Percentiles rank a stretch among this genome's conserved stretches.
Conservation (phyloP, 2,113 vertebrate genomes). For the Lophotis ruficrista region DNA sequence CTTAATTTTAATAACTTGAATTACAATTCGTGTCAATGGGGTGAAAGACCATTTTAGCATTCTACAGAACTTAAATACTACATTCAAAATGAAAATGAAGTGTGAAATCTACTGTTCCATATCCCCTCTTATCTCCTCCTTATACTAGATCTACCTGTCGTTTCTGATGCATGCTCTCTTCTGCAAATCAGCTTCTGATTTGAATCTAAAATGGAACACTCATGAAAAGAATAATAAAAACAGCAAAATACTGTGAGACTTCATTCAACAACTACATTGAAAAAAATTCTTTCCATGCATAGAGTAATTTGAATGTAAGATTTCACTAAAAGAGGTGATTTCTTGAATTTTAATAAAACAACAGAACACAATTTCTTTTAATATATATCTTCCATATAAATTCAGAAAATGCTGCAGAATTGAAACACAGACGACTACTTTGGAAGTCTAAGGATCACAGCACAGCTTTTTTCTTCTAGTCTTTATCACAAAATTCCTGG, state of each 20-base stretch:
- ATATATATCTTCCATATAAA: not conserved
- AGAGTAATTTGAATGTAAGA: not conserved
- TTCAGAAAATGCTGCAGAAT: not conserved
- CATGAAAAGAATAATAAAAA: not conserved
- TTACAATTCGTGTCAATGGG: accelerated
- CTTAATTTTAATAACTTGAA: not conserved
- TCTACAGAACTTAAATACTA: not conserved
- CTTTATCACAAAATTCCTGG: not conserved
- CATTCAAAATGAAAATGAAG: not conserved
- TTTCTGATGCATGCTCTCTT: not conserved
- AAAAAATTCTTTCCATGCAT: not conserved
- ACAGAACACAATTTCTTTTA: not conserved
- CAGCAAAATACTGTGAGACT: not conserved
- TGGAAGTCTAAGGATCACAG: not conserved
- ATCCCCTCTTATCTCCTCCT: not conserved
- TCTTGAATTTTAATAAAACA: not conserved
- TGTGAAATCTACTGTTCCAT: not conserved
- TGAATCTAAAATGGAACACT: not conserved
- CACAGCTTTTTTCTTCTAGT: not conserved
- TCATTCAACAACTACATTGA: not conserved
- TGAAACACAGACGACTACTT: not conserved
- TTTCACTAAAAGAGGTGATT: not conserved
- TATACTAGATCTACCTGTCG: not conserved
- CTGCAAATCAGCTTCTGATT: not conserved
- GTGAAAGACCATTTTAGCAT: not conserved